Conservation (phyloP, 2,113 vertebrate genomes). For the Ctenodactylus gundi region DNA sequence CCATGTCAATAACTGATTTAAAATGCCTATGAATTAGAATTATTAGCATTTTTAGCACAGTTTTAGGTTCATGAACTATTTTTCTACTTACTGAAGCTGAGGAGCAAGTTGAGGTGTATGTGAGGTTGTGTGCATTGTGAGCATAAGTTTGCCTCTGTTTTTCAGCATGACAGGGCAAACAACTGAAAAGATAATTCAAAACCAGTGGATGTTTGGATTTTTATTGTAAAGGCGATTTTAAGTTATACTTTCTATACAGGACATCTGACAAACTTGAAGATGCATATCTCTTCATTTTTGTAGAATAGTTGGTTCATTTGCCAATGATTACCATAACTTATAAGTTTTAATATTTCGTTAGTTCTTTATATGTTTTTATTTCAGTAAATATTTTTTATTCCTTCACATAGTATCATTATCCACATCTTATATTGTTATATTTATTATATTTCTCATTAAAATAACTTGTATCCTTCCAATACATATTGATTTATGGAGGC, state of each 20-base stretch:
- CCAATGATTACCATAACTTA: background rate
- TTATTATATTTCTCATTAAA: slow-evolving; percentile 2
- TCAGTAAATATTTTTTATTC: background rate
- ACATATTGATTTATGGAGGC: background rate
- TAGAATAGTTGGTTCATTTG: background rate
- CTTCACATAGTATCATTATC: background rate
- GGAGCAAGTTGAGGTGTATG: background rate
- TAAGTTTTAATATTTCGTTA: background rate
- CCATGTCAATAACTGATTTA: background rate
- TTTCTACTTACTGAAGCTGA: background rate
- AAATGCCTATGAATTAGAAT: too few species aligned
- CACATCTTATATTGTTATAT: background rate
- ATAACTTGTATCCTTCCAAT: background rate
- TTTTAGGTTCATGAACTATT: background rate
- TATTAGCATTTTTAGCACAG: background rate
- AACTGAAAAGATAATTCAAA: background rate
- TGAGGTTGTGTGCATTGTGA: too few species aligned
- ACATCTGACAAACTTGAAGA: background rate
- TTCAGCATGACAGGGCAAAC: background rate
- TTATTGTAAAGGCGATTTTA: background rate
- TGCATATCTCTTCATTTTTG: background rate
- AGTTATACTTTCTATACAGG: background rate
- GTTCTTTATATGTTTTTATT: background rate
- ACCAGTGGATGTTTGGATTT: background rate
- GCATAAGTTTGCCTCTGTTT: background rate